Evolutionary conservation across 2,888 invertebrate genomes (phyloP).

Genomic region (Hybos culiciformis): DNA sequence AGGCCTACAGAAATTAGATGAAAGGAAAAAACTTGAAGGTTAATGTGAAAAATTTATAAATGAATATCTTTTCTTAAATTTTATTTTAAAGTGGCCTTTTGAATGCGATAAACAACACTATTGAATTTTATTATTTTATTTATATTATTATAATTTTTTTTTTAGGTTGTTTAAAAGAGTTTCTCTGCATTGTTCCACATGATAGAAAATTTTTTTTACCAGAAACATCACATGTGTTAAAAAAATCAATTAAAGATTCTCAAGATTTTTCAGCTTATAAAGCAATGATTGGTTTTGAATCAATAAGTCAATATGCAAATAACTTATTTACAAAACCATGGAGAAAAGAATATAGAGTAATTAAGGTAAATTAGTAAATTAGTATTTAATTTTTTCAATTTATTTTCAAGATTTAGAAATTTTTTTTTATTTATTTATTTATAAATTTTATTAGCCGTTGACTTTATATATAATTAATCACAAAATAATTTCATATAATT

Average conservation of each 20-base stretch:
- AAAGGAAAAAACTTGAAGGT: conserved; percentile 67
- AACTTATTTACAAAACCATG: conserved; percentile 78
- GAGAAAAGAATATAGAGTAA: conserved; percentile 70
- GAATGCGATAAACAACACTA: too few relatives aligned
- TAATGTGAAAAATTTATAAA: conserved; percentile 13
- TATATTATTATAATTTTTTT: not conserved
- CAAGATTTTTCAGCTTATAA: conserved; percentile 67
- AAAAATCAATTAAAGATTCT: conserved; percentile 53
- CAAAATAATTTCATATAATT: conserved; percentile 1
- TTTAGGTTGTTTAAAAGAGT: conserved; percentile 62
- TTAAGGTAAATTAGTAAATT: conserved; percentile 49
- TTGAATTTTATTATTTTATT: not conserved
- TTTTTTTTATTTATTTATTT: conserved; percentile 13
- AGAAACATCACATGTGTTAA: conserved; percentile 62
- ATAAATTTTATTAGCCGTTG: too few relatives aligned
- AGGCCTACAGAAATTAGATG: conserved; percentile 60
- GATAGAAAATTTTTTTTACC: conserved; percentile 63
- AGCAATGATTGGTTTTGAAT: conserved; percentile 70
- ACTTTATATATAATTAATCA: not conserved
- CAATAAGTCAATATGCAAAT: conserved; percentile 71
- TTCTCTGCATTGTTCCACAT: conserved; percentile 62
- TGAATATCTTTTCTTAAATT: not conserved
- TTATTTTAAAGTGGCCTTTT: not conserved
- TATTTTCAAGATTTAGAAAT: not conserved
- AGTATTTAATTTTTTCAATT: not conserved